Evolutionary conservation across 1,140 invertebrate genomes (phyloP), one percentile per base, ranked within the genome.

Genomic region (Drosophila murphyi): DNA sequence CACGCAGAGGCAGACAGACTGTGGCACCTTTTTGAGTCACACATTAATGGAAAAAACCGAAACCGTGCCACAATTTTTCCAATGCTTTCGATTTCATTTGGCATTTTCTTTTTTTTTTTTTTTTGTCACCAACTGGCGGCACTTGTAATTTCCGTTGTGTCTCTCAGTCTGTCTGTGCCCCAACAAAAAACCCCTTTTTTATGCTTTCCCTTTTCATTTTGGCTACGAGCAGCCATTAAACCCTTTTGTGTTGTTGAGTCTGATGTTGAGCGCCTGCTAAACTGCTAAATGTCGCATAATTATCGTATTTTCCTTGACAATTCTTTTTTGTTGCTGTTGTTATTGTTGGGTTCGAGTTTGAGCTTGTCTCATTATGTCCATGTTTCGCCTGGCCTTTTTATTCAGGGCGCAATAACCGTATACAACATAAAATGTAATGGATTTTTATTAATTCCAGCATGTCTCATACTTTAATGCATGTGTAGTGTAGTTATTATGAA

Each of bases 201-300:
- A 83, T 63, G 55, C 78, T 88, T 75, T 78, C 72, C 62, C 76
- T 83, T 88, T 87, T 55, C 54, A 43, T 4, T 70, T 60, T 32
- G 43, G 34, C 45, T 56, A 39, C 35, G 34, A 43, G 20, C 61
- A 76, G 80, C 72, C 83, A 87, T 87, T 87, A 87, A 73, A 72
- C 70, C 80, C 80, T 70, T 69, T 65, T 61, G 20, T 64, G 65
- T 69, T 45, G 35, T 65, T 57, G 74, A 20, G 20, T 20, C 47
- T 34, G 48, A 57, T 72, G 63, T 68, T 72, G 70, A 72, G 59
- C 73, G 71, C 82, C 75, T 87, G 85, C 85, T 89, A 83, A 89
- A 83, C 82, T 87, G 83, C 85, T 73, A 89, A 88, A 88, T 88
- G 85, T 88, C 74, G 83, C 83, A 88, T 88, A 88, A 88, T 88